phyloP scores from a whole-genome alignment of 2,113 vertebrate species.

The Spheniscus mendiculus region DNA sequence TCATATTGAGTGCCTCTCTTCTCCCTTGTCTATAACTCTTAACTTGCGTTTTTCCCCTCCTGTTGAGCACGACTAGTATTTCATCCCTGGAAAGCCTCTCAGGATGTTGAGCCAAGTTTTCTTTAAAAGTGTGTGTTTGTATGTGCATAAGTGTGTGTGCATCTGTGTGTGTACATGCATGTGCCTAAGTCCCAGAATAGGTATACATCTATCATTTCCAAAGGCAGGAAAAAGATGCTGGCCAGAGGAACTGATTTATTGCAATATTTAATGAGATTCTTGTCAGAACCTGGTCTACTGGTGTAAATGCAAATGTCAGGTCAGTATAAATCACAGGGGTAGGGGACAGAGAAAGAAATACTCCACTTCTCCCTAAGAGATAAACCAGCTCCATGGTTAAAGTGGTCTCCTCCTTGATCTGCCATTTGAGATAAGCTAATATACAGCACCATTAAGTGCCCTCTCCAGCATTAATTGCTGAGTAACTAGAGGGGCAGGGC shows the following conservation, averaged over 20 bases:
- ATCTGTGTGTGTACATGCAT: neutral
- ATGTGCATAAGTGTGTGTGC: neutral
- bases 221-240: neutral
- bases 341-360: neutral
- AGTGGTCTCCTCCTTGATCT: neutral
- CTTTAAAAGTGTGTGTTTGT: neutral
- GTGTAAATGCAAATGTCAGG: neutral
- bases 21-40: neutral
- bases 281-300: neutral
- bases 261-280: neutral
- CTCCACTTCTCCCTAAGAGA: neutral
- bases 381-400: neutral
- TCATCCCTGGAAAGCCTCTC: neutral
- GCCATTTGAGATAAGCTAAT: neutral
- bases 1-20: neutral
- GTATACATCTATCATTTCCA: neutral
- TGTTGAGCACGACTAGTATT: neutral
- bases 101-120: neutral
- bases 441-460: neutral
- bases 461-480: neutral
- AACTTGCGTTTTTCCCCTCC: neutral
- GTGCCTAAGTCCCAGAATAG: neutral
- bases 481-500: neutral
- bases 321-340: neutral
- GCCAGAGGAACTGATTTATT: conserved; percentile 24